Evolutionary conservation across 92 coral and sea anemone genomes (phyloP).

Genomic region (Virgularia gustaviana): DNA sequence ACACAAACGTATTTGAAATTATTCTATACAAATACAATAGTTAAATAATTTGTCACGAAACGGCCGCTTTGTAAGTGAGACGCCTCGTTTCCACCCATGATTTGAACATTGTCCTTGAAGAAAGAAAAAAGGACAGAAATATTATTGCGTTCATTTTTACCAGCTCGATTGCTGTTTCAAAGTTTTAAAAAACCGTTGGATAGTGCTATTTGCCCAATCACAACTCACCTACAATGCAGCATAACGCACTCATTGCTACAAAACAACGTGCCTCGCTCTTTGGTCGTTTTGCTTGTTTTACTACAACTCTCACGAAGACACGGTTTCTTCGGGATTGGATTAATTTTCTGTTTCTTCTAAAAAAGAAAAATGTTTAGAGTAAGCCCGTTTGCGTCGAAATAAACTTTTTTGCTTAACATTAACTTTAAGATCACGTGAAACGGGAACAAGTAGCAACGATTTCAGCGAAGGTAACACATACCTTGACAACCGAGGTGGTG

Average conservation of each 20-base stretch:
- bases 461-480: not conserved
- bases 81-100: conserved; percentile 32
- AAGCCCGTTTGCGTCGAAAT: not conserved
- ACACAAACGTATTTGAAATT: not conserved
- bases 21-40: not conserved
- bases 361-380: not conserved
- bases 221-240: conserved; percentile 80
- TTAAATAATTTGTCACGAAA: not conserved
- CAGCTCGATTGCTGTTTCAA: not conserved
- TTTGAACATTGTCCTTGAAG: conserved; percentile 25
- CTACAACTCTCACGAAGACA: conserved; percentile 85
- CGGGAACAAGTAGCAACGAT: not conserved
- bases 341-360: conserved; percentile 67
- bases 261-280: conserved; percentile 92
- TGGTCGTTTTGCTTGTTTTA: conserved; percentile 93
- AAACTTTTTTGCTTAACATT: too few species aligned
- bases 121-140: not conserved
- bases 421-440: not conserved
- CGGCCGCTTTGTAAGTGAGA: not conserved
- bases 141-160: not conserved
- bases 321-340: conserved; percentile 81
- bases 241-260: conserved; percentile 94
- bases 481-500: not conserved
- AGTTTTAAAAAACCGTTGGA: not conserved
- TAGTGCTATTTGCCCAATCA: not conserved